Base-by-base conservation (phyloP, 2,113 vertebrate genomes). In the Romanogobio albipinnatus region DNA sequence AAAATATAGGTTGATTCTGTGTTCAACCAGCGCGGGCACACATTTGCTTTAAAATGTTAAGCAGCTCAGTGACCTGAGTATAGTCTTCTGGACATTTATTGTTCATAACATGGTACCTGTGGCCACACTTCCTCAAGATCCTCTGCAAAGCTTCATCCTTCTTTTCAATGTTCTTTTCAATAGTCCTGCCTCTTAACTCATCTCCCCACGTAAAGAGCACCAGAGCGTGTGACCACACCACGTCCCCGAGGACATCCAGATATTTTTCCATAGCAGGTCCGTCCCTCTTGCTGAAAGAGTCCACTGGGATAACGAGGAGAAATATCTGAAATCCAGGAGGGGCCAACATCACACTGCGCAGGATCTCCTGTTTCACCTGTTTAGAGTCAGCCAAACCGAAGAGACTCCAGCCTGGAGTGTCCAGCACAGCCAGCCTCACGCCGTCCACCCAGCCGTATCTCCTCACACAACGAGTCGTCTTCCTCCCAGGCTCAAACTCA, bases 391-490 rank as follows among this genome's bases (percentile, higher is more conserved):
- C 79, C 77, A 91, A 70, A 51, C 87, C 76, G 26, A 86, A 91
- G 22, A 87, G 76, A 76, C 91, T 92, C 92, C 90, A 92, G 1
- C 89, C 89, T 0, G 92, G 91, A 8, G 89, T 91, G 82, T 92
- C 92, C 71, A 91, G 87, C 62, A 92, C 82, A 0, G 82, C 84
- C 8, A 92, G 61, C 2, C 81, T n/a, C 64, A 78, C 0, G 5
- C 87, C 71, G 4, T 76, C 89, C 1, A 89, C 74, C 9, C n/a
- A 15, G 15, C 88, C 75, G 0, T 84, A 59, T 62, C 84, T 82
- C 29, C 15, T 85, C 10, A 70, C 71, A 83, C 90, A 88, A 14
- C 1, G 49, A 2, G 1, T 39, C 10, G 91, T 91, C 82, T 87
- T 90, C 7, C 8, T 22, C 9, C 80, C 51, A 0, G 7, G 26